Base-by-base conservation (phyloP, 2,113 vertebrate species). In the Labeo catla region DNA sequence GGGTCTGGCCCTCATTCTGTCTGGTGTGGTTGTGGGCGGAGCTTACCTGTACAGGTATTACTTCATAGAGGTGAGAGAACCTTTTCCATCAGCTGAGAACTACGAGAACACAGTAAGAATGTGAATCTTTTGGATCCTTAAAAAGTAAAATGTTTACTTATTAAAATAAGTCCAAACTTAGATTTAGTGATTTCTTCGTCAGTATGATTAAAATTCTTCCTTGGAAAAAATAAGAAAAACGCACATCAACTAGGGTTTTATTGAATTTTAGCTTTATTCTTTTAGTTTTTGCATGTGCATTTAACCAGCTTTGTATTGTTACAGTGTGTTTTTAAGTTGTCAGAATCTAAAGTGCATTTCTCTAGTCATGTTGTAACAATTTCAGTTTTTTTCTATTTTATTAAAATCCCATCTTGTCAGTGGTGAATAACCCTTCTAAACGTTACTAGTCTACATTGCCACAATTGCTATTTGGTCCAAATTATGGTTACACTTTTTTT, bases 21-120 rank as follows among this genome's bases (percentile, higher is more conserved):
- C 96, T 13, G 96, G 96, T 0, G 95, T 97, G 86, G 95, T 97
- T 87, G 93, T 97, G 7, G 96, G 96, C 0, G 96, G 96, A 87
- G 96, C 95, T 66, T 97, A 97, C 91, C 94, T 97, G 45, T 97
- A 96, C 93, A 96, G 95, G 92, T 96, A 96, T 73, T 97, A 96
- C 91, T 92, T 94, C 82, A 92, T 95, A 87, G 95, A 96, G 93
- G 97, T 97, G 92, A 95, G 87, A 21, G 39, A 78, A 84, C 54
- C 21, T 19, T 5, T 43, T 70, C 39, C 19, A 45, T 45, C 39
- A 6, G 19, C 8, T 19, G 57, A 21, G 8, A 59, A 59, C 57
- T 59, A 16, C 0, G 19, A 61, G 28, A 28, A 28, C 28, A 28
- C 28, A 28, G 8, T 61, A 61, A n/a, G 16, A 39, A 70, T 8